These are phyloP conservation scores for Dexiosoma caninum DNA, from an alignment of 2,888 invertebrate genomes.

Conservation along the genomic window DNA sequence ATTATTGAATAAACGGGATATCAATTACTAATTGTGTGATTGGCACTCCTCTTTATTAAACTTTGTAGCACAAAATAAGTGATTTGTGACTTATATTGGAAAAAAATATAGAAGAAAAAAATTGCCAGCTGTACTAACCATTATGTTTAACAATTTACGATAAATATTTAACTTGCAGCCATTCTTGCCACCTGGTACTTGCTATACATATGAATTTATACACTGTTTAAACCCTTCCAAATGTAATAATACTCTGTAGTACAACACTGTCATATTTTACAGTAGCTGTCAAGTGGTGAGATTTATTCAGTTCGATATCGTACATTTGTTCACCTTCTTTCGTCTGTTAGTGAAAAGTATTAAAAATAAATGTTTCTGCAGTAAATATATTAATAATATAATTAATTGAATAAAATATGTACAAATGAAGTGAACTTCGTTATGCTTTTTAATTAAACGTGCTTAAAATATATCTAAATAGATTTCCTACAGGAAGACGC, in stretches of 20 bases:
- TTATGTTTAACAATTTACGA: too few species aligned
- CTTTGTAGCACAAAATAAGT: too few species aligned
- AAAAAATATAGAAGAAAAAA: too few species aligned
- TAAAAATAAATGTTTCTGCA: conserved; percentile 21
- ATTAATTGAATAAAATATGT: conserved; percentile 25
- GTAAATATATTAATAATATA: conserved; percentile 1
- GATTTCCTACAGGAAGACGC: not conserved
- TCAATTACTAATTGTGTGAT: too few species aligned
- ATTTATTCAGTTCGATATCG: conserved; percentile 33
- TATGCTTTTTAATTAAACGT: not conserved
- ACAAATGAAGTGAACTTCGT: not conserved
- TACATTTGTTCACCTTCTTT: conserved; percentile 39
- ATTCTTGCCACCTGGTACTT: too few species aligned
- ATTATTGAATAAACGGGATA: too few species aligned
- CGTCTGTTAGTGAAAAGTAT: conserved; percentile 41
- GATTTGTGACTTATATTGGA: too few species aligned
- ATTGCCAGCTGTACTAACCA: too few species aligned
- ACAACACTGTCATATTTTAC: not conserved
- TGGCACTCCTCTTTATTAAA: too few species aligned
- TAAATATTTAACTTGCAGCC: too few species aligned
- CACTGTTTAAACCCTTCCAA: conserved; percentile 9
- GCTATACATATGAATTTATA: too few species aligned
- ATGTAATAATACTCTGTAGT: not conserved
- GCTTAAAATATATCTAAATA: not conserved
- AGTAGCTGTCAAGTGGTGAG: conserved; percentile 37